phyloP scores from a whole-genome alignment of 1,140 invertebrate species.

The Ctenoplectra terminalis region DNA sequence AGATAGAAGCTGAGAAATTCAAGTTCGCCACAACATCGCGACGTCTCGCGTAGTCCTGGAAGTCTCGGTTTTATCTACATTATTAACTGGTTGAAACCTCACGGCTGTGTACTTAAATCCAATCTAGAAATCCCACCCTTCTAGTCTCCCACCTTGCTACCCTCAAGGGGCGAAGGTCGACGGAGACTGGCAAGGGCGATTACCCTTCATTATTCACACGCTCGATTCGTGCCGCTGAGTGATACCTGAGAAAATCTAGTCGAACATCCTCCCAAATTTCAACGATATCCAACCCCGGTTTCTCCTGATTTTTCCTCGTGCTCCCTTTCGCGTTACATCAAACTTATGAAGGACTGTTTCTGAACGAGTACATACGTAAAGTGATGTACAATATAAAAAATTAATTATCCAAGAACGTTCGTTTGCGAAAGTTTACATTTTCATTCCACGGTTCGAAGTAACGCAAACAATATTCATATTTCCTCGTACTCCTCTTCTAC shows the following conservation, averaged over 20 bases:
- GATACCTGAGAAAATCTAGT: slow-evolving; percentile 73
- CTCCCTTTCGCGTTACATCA: no score
- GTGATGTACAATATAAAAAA: no score
- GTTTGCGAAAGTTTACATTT: no score
- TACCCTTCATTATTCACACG: slow-evolving; percentile 80
- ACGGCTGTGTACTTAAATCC: slow-evolving; percentile 79
- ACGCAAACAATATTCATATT: background rate
- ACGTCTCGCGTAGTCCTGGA: slow-evolving; percentile 63
- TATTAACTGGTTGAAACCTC: slow-evolving; percentile 79
- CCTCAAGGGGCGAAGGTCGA: slow-evolving; percentile 65
- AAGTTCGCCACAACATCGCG: slow-evolving; percentile 51
- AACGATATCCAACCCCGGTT: background rate
- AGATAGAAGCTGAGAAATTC: slow-evolving; percentile 50
- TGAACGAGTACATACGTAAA: no score
- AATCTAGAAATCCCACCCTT: slow-evolving; percentile 76
- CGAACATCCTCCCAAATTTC: slow-evolving; percentile 54
- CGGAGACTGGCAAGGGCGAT: slow-evolving; percentile 76
- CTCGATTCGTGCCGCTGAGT: slow-evolving; percentile 73
- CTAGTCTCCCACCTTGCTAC: slow-evolving; percentile 64
- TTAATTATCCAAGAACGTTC: background rate
- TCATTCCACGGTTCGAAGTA: no score
- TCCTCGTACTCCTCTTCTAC: background rate
- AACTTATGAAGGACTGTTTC: no score
- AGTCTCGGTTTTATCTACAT: slow-evolving; percentile 76
- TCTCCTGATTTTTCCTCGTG: background rate